Conservation (phyloP, 2,113 vertebrate genomes). For the Ceratotherium simum region DNA sequence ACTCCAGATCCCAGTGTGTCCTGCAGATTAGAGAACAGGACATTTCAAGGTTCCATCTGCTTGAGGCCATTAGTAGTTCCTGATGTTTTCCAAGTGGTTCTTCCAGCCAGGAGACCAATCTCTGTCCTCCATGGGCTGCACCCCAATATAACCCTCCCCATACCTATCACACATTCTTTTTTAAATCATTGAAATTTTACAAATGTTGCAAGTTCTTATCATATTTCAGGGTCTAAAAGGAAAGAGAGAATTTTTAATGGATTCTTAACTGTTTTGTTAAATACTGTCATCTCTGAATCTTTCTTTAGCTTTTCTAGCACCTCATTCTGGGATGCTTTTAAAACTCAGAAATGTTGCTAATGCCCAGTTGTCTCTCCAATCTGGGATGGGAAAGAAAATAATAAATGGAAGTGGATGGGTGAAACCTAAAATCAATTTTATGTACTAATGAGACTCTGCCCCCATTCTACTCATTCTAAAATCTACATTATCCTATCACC, state of each 20-base stretch:
- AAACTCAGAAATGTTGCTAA: neutral
- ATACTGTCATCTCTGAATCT: neutral
- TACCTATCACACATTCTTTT: neutral
- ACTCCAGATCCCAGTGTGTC: neutral
- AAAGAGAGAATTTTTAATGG: neutral
- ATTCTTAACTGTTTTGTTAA: conserved; percentile 1
- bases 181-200: neutral
- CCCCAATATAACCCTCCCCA: neutral
- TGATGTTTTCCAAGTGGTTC: neutral
- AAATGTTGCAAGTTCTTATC: neutral
- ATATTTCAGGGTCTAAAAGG: neutral
- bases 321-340: neutral
- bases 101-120: neutral
- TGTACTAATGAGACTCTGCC: neutral
- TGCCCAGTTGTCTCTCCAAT: neutral
- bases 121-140: neutral
- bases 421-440: neutral
- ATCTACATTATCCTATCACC: neutral
- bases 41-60: neutral
- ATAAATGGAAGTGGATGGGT: neutral
- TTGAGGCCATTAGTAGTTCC: neutral
- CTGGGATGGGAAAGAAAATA: neutral
- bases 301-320: neutral
- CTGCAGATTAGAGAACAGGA: neutral
- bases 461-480: neutral